phyloP scores from a whole-genome alignment of 2,113 vertebrate species.

The Canis aureus region DNA sequence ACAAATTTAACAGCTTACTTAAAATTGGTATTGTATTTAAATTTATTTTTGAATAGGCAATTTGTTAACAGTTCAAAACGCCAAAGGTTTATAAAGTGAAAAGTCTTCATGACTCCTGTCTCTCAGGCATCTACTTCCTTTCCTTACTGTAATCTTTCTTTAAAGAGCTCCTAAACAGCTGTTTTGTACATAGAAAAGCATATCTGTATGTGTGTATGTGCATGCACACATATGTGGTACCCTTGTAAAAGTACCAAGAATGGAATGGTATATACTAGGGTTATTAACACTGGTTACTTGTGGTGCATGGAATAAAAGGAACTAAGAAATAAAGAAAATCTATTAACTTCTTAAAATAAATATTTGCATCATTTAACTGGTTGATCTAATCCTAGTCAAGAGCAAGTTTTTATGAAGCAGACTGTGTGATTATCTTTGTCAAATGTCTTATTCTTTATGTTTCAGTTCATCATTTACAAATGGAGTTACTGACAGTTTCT shows the following conservation, averaged over 20 bases:
- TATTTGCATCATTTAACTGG: slow-evolving; percentile 8
- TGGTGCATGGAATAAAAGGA: neutral
- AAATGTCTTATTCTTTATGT: neutral
- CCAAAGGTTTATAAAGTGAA: neutral
- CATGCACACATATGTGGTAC: neutral
- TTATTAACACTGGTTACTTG: neutral
- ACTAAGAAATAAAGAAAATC: neutral
- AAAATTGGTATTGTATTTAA: slow-evolving; percentile 29
- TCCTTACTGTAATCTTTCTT: neutral
- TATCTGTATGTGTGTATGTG: neutral
- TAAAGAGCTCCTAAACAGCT: neutral
- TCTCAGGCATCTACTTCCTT: neutral
- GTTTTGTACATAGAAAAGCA: neutral
- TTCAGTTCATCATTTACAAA: neutral
- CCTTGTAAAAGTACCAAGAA: neutral
- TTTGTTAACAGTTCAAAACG: slow-evolving; percentile 28
- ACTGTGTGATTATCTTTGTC: neutral
- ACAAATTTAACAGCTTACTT: neutral
- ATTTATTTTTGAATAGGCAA: slow-evolving; percentile 7
- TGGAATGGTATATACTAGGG: neutral
- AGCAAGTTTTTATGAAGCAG: slow-evolving; percentile 16
- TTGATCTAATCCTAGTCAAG: neutral
- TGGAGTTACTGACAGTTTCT: neutral
- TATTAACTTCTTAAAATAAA: neutral
- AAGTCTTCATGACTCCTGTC: neutral